Base-by-base conservation (phyloP, 2,113 vertebrate species). In the Zosterops pallidus region DNA sequence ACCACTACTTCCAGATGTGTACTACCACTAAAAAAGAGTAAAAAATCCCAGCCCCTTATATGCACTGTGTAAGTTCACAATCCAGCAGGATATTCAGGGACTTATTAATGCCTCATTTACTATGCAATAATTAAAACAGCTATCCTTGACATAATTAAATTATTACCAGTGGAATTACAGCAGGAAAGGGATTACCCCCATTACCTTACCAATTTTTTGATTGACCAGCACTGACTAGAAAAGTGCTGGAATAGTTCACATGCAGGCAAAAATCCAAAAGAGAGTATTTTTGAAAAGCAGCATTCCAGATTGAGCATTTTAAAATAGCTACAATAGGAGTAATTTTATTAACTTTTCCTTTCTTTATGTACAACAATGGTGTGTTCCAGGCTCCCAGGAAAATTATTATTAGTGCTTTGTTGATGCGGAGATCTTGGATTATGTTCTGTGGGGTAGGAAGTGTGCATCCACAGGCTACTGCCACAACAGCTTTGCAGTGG, bases 331-430 rank as follows among this genome's bases (percentile, higher is more conserved):
- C 86, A 76, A 80, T 78, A 85, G 59, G 31, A 68, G 42, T 78
- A 77, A 74, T 78, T 93, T 94, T 93, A 92, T 85, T 94, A 89
- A 83, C 76, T 94, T 90, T 94, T 94, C 84, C 80, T 90, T 92
- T 90, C 83, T 87, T 92, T 94, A 83, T 96, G 57, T 53, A 62
- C 69, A 96, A 95, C 82, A 87, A 81, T 87, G 57, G 52, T 12
- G 31, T 56, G 55, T 79, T 83, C 56, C 75, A 94, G 68, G 42
- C 77, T 93, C 84, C 93, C 89, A 94, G 77, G 46, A 92, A 83
- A 91, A 92, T 87, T 86, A 93, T 81, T 92, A 87, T 80, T 94
- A 95, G 89, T 26, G 23, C 31, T 86, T 83, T 22, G 28, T 62
- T 78, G 35, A 67, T 20, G 24, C 39, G 50, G 59, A 86, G 47